Conservation (phyloP, 2,113 vertebrate species). For the Proterorhinus semilunaris region DNA sequence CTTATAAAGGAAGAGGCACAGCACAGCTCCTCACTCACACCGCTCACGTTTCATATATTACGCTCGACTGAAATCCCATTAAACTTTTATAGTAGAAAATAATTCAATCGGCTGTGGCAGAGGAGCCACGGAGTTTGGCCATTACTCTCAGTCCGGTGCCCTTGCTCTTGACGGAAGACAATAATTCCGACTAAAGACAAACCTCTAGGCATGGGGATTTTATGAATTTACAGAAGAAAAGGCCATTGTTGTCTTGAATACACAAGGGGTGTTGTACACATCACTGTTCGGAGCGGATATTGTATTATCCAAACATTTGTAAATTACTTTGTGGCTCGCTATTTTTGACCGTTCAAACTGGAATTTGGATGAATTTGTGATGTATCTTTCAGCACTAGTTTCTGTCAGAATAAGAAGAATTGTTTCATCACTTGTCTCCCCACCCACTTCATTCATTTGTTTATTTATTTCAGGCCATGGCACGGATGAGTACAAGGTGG, state of each 20-base stretch:
- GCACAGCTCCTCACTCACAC: conserved; percentile 29
- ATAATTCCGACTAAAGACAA: conserved; percentile 45
- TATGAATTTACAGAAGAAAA: conserved; percentile 19
- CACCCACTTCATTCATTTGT: too few relatives aligned
- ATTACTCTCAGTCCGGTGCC: conserved; percentile 50
- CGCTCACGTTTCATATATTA: conserved; percentile 51
- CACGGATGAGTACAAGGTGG: too few relatives aligned
- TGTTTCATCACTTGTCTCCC: too few relatives aligned
- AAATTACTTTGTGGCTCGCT: too few relatives aligned
- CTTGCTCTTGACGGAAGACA: conserved; percentile 51
- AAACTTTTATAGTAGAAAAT: conserved; percentile 69
- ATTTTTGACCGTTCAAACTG: too few relatives aligned
- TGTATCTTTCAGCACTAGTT: too few relatives aligned
- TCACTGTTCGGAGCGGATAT: not conserved
- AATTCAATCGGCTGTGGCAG: conserved; percentile 64
- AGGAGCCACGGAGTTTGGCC: conserved; percentile 32
- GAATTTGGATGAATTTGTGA: too few relatives aligned
- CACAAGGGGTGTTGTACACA: not conserved
- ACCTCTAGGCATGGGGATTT: conserved; percentile 25
- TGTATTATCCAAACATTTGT: too few relatives aligned
- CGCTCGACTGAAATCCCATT: conserved; percentile 58
- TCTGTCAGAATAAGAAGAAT: too few relatives aligned
- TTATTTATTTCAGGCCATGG: too few relatives aligned
- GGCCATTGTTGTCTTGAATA: not conserved
- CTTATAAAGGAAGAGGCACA: conserved; percentile 36